phyloP scores from a whole-genome alignment of 1,140 invertebrate genomes.

The Holcopasites calliopsidis region DNA sequence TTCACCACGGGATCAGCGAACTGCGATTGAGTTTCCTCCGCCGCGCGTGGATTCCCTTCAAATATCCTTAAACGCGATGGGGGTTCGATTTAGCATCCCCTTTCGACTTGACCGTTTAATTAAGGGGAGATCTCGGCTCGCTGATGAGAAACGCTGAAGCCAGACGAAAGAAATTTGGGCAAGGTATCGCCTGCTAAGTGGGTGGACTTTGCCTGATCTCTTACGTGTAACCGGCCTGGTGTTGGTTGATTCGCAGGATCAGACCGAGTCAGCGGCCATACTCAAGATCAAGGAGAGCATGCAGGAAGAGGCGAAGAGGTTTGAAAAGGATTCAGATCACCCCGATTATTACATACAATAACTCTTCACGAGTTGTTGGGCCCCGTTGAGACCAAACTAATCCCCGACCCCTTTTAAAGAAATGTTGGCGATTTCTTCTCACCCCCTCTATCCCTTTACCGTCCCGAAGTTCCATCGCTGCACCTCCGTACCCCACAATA shows the following conservation, averaged over 20 bases:
- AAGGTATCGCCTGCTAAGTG: conserved; percentile 67
- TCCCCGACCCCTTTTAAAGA: conserved; percentile 62
- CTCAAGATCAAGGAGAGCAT: conserved; percentile 99
- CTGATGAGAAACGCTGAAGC: conserved; percentile 44
- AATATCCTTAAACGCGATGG: background rate
- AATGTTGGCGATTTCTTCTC: conserved; percentile 22
- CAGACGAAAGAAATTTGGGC: conserved; percentile 42
- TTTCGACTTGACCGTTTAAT: no score
- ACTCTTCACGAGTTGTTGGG: conserved; percentile 77
- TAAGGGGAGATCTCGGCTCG: conserved; percentile 33
- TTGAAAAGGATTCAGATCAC: conserved; percentile 99
- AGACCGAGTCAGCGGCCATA: conserved; percentile 99
- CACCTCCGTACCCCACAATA: conserved; percentile 12
- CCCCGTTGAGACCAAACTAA: conserved; percentile 72
- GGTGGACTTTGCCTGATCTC: conserved; percentile 80
- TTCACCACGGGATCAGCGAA: conserved; percentile 44
- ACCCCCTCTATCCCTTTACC: background rate
- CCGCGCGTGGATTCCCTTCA: background rate
- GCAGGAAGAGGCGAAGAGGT: conserved; percentile 99
- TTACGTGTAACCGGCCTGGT: conserved; percentile 79
- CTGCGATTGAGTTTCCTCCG: conserved; percentile 5
- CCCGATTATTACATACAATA: conserved; percentile 98
- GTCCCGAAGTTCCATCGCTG: conserved; percentile 14
- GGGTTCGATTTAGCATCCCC: no score
- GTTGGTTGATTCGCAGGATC: conserved; percentile 90